Evolutionary conservation across 2,113 vertebrate genomes (phyloP), one percentile per base, ranked within the genome.

Genomic region (Nibea coibor): DNA sequence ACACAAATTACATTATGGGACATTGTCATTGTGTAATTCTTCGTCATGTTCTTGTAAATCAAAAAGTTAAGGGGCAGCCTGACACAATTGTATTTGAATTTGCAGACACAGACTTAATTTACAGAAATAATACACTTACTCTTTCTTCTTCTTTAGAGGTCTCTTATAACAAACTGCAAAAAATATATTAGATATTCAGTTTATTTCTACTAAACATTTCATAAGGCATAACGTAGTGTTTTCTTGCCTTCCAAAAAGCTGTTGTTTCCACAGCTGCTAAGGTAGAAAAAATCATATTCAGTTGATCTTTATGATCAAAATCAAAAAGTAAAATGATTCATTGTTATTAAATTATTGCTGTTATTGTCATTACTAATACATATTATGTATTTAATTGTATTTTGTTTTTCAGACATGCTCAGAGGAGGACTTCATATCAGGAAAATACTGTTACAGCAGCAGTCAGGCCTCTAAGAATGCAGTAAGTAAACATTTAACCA

Each of bases 391-490:
- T 53, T 0, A 6, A 3, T 61, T 6, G 65, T 9, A 22, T 69
- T 88, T 86, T 79, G 26, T 69, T 88, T 86, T 79, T 58, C 79
- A 96, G 95, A 95, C 94, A 6, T 96, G 95, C 83, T 94, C 93
- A 65, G 92, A 95, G 42, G 95, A 95, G 35, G 94, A 96, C 58
- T 96, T 96, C 62, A 89, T 84, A n/a, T 94, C 91, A 39, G 93
- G 93, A 58, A 92, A 93, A 83, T 88, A 94, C 67, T 96, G 94
- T 72, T 96, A 94, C 88, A 95, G 68, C 87, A 87, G 78, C 45
- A 39, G 50, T 19, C 94, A 96, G 88, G 91, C 89, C 35, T 35
- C 90, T 50, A 95, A 95, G 76, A 96, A 95, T 58, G 87, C 91
- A 17, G 95, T 96, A 80, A 91, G 93, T 87, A 78, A 78, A 83